These are phyloP conservation scores for Tenualosa thibaudeaui DNA, from an alignment of 2,797 vertebrate genomes.

Conservation along the genomic window DNA sequence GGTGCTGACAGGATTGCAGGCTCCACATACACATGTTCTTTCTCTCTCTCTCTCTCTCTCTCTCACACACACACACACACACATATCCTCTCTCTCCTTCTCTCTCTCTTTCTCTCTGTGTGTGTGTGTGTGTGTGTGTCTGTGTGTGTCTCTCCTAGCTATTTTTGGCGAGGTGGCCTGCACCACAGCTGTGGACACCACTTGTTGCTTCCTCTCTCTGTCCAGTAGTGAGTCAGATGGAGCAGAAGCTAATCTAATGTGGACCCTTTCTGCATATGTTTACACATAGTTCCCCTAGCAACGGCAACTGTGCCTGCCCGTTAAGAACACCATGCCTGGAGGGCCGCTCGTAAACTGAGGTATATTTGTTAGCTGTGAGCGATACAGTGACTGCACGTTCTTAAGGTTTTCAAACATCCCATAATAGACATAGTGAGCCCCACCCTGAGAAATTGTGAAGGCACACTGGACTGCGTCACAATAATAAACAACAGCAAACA, in stretches of 20 bases:
- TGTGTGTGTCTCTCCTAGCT: background rate
- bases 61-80: background rate
- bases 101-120: background rate
- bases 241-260: conserved; percentile 17
- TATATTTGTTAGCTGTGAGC: background rate
- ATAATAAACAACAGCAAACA: background rate
- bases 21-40: background rate
- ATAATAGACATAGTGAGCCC: background rate
- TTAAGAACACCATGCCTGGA: background rate
- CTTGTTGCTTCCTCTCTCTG: background rate
- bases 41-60: background rate
- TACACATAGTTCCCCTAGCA: conserved; percentile 12
- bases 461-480: background rate
- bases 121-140: background rate
- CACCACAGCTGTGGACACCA: conserved; percentile 18
- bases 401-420: background rate
- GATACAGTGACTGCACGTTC: background rate
- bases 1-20: background rate
- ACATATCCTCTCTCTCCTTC: background rate
- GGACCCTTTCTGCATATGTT: conserved; percentile 12
- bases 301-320: background rate
- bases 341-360: background rate
- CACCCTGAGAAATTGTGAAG: background rate
- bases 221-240: background rate
- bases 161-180: conserved; percentile 27